Conservation (phyloP, 2,797 vertebrate genomes). For the Mus minutoides region DNA sequence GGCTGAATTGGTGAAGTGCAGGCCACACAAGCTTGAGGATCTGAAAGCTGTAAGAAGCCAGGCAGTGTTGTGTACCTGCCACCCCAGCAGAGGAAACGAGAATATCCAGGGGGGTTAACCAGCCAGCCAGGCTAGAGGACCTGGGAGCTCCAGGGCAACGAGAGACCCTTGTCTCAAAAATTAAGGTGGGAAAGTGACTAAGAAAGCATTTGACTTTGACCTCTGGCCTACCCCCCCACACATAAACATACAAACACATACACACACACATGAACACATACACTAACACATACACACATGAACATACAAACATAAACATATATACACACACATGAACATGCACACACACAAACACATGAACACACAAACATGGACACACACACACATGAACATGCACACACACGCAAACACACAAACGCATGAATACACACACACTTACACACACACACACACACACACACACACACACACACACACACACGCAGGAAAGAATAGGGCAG, state of each 20-base stretch:
- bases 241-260: background rate
- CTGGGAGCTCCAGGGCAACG: too few relatives aligned
- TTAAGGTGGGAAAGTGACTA: background rate
- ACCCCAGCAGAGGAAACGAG: background rate
- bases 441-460: too few relatives aligned
- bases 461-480: background rate
- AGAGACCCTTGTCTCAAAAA: background rate
- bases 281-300: too few relatives aligned
- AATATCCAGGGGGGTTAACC: background rate
- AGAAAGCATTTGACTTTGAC: background rate
- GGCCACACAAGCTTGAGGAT: background rate
- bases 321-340: too few relatives aligned
- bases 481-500: accelerated
- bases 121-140: background rate
- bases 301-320: background rate
- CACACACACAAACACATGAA: background rate
- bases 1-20: background rate
- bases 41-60: background rate
- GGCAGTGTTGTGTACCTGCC: background rate
- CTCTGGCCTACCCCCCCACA: background rate
- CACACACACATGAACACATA: background rate
- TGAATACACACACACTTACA: too few relatives aligned
- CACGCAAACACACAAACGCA: too few relatives aligned
- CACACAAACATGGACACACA: too few relatives aligned
- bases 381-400: background rate